Conservation (phyloP, 1,140 invertebrate genomes). For the Lanistes nyassanus region DNA sequence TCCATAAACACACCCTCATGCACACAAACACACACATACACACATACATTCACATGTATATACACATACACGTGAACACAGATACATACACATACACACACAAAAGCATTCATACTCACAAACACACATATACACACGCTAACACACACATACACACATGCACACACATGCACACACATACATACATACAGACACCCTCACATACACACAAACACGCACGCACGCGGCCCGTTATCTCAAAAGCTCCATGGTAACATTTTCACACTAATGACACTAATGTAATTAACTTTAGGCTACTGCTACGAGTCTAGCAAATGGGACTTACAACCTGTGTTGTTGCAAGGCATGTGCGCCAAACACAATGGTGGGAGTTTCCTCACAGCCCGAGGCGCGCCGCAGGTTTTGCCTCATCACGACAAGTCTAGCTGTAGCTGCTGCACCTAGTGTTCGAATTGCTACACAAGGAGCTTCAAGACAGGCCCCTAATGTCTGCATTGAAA, state of each 20-base stretch:
- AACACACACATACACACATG: background rate
- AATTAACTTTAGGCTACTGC: too few relatives aligned
- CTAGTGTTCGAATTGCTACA: too few relatives aligned
- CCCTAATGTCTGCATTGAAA: too few relatives aligned
- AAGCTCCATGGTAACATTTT: background rate
- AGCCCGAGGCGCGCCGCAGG: background rate
- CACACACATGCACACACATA: background rate
- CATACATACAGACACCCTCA: constrained; percentile 5
- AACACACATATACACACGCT: background rate
- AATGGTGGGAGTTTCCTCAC: too few relatives aligned
- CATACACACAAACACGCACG: background rate
- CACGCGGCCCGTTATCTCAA: background rate
- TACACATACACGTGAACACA: background rate
- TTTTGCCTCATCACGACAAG: background rate
- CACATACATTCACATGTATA: background rate
- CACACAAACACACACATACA: background rate
- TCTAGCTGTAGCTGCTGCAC: background rate
- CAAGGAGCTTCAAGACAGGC: too few relatives aligned
- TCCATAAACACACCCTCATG: background rate
- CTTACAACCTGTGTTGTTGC: background rate
- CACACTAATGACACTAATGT: background rate
- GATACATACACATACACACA: background rate
- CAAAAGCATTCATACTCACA: background rate
- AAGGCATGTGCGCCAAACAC: background rate
- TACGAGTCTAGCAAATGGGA: background rate